Percentiles rank a stretch among this genome's conserved stretches.
phyloP scores from a whole-genome alignment of 1,140 invertebrate species.

The Drosophila arizonae region DNA sequence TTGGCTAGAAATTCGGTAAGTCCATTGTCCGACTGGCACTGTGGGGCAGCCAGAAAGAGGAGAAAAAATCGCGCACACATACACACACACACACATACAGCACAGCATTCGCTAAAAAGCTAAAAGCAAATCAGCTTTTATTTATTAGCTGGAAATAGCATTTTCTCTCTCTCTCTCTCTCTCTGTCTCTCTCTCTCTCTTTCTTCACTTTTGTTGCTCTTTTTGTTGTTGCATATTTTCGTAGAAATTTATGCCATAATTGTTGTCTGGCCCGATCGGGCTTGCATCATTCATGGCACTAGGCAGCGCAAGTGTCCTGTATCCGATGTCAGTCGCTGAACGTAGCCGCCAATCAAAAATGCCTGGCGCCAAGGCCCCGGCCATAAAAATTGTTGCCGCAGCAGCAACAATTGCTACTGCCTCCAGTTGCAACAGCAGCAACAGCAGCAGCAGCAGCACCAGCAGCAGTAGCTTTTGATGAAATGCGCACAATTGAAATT shows the following conservation, averaged over 20 bases:
- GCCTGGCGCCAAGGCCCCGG: slow-evolving; percentile 29
- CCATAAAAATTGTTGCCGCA: slow-evolving; percentile 23
- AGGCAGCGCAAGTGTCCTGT: slow-evolving; percentile 16
- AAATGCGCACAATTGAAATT: slow-evolving; percentile 42
- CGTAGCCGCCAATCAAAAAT: slow-evolving; percentile 26
- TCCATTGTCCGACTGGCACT: slow-evolving; percentile 29
- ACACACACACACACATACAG: slow-evolving; percentile 2
- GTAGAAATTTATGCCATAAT: slow-evolving; percentile 46
- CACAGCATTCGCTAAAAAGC: slow-evolving; percentile 48
- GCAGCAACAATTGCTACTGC: slow-evolving; percentile 7
- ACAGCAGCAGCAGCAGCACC: slow-evolving; percentile 3
- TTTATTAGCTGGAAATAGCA: slow-evolving; percentile 62
- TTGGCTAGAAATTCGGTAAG: slow-evolving; percentile 35
- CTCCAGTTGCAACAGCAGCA: slow-evolving; percentile 10
- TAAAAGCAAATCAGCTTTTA: slow-evolving; percentile 70
- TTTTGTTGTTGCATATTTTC: slow-evolving; percentile 23
- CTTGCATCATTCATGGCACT: slow-evolving; percentile 34
- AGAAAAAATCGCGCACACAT: background rate
- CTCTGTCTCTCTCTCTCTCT: background rate
- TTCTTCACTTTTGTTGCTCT: background rate
- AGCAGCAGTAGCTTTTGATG: slow-evolving; percentile 18
- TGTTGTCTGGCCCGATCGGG: slow-evolving; percentile 28
- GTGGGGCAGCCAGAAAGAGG: slow-evolving; percentile 14
- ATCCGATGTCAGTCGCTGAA: background rate
- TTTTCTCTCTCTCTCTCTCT: background rate